Conservation (phyloP, 1,140 invertebrate species). For the Rhyzopertha dominica region DNA sequence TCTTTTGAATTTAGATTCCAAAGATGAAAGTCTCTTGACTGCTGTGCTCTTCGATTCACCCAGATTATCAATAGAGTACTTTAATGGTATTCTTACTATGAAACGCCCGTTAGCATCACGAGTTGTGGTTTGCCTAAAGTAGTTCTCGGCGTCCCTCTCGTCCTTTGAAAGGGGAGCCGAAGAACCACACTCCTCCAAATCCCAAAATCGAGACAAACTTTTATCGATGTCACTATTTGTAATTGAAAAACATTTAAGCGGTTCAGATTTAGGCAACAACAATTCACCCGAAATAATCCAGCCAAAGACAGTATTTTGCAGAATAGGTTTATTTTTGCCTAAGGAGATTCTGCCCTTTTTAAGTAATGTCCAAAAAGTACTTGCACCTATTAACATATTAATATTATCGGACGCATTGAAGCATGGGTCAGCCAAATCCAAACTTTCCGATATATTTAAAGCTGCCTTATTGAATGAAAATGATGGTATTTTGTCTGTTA, state of each 20-base stretch:
- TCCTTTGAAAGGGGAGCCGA: conserved; percentile 20
- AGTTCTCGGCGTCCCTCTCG: conserved; percentile 29
- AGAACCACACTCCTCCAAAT: conserved; percentile 29
- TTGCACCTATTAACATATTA: too few relatives aligned
- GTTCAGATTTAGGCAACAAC: background rate
- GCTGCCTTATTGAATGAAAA: too few relatives aligned
- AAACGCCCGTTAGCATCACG: too few relatives aligned
- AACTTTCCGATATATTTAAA: too few relatives aligned
- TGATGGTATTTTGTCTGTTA: too few relatives aligned
- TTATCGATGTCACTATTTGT: conserved; percentile 8
- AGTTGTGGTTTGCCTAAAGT: conserved; percentile 28
- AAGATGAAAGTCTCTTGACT: background rate
- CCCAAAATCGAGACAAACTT: conserved; percentile 30
- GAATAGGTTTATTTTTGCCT: too few relatives aligned
- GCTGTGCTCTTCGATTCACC: background rate
- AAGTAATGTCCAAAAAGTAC: too few relatives aligned
- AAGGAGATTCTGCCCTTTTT: too few relatives aligned
- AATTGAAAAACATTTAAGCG: background rate
- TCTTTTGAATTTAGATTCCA: conserved; percentile 19
- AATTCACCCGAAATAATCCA: conserved; percentile 21
- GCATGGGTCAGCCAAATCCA: conserved; percentile 20
- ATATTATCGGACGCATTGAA: conserved; percentile 10
- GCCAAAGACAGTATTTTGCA: too few relatives aligned
- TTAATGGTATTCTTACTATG: too few relatives aligned
- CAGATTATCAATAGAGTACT: too few relatives aligned